Evolutionary conservation across 2,888 invertebrate species (phyloP).

Genomic region (Cantharis rufa): DNA sequence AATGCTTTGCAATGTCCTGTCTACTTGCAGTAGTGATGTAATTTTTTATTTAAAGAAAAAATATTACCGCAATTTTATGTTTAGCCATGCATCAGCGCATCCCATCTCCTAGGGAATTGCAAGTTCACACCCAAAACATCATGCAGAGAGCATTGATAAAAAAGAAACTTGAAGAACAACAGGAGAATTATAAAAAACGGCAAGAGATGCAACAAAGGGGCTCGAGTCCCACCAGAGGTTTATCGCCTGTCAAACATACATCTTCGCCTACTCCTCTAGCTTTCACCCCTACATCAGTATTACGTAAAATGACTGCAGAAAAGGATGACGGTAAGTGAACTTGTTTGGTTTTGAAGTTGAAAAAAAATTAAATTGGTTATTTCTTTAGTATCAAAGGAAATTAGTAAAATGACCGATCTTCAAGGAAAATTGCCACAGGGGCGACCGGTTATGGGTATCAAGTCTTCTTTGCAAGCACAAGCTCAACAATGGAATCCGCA

Average conservation of each 20-base stretch:
- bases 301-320: constrained; percentile 92
- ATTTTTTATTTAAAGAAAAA: no score
- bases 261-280: constrained; percentile 74
- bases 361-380: not conserved
- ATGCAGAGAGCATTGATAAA: constrained; percentile 86
- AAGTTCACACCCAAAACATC: constrained; percentile 83
- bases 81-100: constrained; percentile 71
- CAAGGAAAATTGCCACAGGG: constrained; percentile 56
- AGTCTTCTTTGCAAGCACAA: constrained; percentile 42
- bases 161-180: constrained; percentile 87
- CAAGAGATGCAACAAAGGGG: constrained; percentile 61
- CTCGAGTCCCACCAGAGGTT: constrained; percentile 37
- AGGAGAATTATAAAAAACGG: constrained; percentile 80
- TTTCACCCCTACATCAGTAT: constrained; percentile 92
- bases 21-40: not conserved
- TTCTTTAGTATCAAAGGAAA: not conserved
- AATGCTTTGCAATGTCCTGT: not conserved
- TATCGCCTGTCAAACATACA: constrained; percentile 57
- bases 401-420: constrained; percentile 69
- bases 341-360: not conserved
- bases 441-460: constrained; percentile 52
- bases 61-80: no score
- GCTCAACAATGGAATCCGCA: constrained; percentile 43
- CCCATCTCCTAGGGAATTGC: constrained; percentile 82
- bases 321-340: constrained; percentile 68